These are phyloP conservation scores for Nasonia oneida DNA, from an alignment of 2,888 invertebrate species.

Conservation along the genomic window DNA sequence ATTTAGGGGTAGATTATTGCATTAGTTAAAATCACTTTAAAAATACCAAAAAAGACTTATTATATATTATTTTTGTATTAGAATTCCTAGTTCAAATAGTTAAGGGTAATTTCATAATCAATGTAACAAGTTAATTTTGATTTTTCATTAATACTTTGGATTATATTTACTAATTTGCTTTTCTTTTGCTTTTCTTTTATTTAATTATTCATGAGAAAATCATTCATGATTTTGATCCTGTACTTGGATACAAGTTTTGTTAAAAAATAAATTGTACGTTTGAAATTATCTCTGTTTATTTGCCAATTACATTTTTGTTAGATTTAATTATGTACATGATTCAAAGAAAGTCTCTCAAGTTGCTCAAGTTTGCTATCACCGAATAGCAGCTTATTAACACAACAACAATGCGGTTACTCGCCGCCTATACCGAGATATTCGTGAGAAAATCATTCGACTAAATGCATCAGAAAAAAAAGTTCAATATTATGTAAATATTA, in stretches of 20 bases:
- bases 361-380: background rate
- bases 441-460: conserved; percentile 47
- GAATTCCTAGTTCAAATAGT: background rate
- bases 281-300: conserved; percentile 59
- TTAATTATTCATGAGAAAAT: background rate
- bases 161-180: background rate
- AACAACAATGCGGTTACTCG: conserved; percentile 39
- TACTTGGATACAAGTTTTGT: background rate
- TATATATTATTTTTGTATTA: background rate
- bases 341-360: conserved; percentile 35
- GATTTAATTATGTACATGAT: conserved; percentile 59
- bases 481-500: conserved; percentile 43
- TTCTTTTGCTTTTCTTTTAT: background rate
- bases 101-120: background rate
- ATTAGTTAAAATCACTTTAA: background rate
- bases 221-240: no score
- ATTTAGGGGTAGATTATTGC: conserved; percentile 49
- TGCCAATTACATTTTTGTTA: conserved; percentile 56
- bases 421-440: conserved; percentile 52
- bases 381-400: conserved; percentile 28
- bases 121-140: background rate
- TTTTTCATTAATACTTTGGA: background rate
- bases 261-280: conserved; percentile 27
- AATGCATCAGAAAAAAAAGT: conserved; percentile 58
- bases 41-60: background rate